These are phyloP conservation scores for Heliocidaris tuberculata DNA, from an alignment of 35 echinoderm and acorn worm species.

Conservation along the genomic window DNA sequence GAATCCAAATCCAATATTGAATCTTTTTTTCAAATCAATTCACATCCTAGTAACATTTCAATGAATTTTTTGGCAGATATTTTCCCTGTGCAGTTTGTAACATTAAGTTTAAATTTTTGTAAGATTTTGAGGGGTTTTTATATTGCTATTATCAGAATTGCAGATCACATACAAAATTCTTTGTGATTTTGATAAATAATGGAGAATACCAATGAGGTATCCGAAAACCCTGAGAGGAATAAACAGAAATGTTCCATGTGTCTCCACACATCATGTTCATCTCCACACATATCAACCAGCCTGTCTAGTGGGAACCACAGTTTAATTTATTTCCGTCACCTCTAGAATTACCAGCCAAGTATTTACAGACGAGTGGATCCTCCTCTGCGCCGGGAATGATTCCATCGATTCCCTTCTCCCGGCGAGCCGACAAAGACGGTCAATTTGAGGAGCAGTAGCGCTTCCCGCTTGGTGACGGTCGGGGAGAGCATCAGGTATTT, in stretches of 20 bases:
- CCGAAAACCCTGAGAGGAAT: not conserved
- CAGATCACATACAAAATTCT: not conserved
- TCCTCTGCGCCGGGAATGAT: not conserved
- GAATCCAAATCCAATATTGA: too few relatives aligned
- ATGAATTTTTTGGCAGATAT: too few relatives aligned
- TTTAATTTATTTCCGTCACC: conserved; percentile 4
- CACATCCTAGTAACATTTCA: too few relatives aligned
- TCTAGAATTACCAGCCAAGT: not conserved
- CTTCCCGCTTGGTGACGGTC: not conserved
- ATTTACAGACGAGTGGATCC: not conserved
- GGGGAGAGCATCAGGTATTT: not conserved
- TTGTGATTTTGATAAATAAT: not conserved
- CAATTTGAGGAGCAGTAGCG: not conserved
- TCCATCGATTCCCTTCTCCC: not conserved
- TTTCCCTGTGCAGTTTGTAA: not conserved
- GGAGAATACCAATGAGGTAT: too few relatives aligned
- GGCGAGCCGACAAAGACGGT: not conserved
- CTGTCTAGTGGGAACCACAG: not conserved
- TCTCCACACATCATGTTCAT: not conserved
- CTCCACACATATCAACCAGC: not conserved
- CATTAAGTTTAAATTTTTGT: not conserved
- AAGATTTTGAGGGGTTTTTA: not conserved
- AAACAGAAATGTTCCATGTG: not conserved
- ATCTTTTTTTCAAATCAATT: too few relatives aligned
- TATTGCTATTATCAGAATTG: not conserved